Base-by-base conservation (phyloP, 1,140 invertebrate species). In the Calliphora vicina region DNA sequence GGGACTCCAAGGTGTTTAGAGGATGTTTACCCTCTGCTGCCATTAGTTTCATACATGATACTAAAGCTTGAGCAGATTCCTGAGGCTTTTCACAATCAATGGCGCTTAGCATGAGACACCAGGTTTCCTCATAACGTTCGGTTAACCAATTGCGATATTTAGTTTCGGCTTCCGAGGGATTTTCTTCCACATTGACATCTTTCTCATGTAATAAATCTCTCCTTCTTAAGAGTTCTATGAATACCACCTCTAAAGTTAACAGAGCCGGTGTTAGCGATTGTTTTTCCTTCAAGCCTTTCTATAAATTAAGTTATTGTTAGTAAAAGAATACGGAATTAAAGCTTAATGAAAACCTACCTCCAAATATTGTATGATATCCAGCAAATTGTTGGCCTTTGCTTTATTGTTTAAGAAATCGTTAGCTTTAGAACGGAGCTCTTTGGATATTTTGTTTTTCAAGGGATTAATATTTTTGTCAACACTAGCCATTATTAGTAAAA, bases 201-300 rank as follows among this genome's bases (percentile, higher is more conserved):
- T 67, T 67, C 1, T 67, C 61, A 6, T 67, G n/a, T 82, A 92
- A 91, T 91, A 95, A 92, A 50, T 93, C 92, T 25, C 93, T 90
- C n/a, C 94, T 91, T 86, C 92, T 94, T 1, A 96, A 85, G 50
- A 95, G 85, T 86, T 94, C 93, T 10, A 91, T 92, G 85, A 95
- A 96, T 85, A 95, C 93, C 27, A 94, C 92, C 89, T 95, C 94
- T 83, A 95, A 86, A 15, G 94, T 93, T 27, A 94, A 91, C 74
- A 95, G 88, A 84, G 93, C 92, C 72, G 93, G 91, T 67, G 90
- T 91, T 17, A 90, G 86, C 1, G 86, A 86, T 57, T 88, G 74
- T 84, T 91, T 91, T 85, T 91, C 91, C 86, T 92, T 91, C 43
- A 91, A 91, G 85, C 91, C 91, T 85, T 90, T 92, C 92, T 93